phyloP scores from a whole-genome alignment of 35 echinoderm and acorn worm genomes.

The Lytechinus pictus region DNA sequence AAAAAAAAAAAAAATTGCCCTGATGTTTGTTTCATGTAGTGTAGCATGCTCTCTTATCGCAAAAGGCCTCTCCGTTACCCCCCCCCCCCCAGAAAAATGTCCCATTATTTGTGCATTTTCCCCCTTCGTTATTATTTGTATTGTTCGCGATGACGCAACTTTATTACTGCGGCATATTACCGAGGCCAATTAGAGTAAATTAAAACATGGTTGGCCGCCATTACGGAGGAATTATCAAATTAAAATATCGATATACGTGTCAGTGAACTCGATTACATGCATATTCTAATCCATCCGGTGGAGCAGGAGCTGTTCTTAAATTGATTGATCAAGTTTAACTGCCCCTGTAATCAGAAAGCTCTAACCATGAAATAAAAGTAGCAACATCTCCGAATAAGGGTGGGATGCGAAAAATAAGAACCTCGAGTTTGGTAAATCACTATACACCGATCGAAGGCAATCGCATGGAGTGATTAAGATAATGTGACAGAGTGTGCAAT shows the following conservation, averaged over 20 bases:
- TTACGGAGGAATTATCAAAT: neutral
- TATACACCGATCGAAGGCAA: neutral
- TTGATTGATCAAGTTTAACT: neutral
- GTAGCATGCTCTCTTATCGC: too few relatives aligned
- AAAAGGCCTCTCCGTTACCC: too few relatives aligned
- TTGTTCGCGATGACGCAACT: too few relatives aligned
- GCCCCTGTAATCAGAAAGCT: neutral
- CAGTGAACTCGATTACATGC: neutral
- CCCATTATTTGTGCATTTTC: too few relatives aligned
- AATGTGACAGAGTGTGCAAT: neutral
- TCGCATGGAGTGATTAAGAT: neutral
- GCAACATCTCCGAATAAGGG: neutral
- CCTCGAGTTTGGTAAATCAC: neutral
- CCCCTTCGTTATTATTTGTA: too few relatives aligned
- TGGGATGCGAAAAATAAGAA: neutral
- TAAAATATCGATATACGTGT: neutral
- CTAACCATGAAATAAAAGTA: neutral
- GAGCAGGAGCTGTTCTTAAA: neutral
- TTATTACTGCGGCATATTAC: too few relatives aligned
- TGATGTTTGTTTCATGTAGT: too few relatives aligned
- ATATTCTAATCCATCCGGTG: neutral
- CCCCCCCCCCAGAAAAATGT: too few relatives aligned
- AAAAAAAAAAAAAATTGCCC: too few relatives aligned
- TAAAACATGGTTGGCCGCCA: neutral
- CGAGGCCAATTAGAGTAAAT: neutral